Conservation (phyloP, 1,140 invertebrate genomes). For the Anoplophora glabripennis region DNA sequence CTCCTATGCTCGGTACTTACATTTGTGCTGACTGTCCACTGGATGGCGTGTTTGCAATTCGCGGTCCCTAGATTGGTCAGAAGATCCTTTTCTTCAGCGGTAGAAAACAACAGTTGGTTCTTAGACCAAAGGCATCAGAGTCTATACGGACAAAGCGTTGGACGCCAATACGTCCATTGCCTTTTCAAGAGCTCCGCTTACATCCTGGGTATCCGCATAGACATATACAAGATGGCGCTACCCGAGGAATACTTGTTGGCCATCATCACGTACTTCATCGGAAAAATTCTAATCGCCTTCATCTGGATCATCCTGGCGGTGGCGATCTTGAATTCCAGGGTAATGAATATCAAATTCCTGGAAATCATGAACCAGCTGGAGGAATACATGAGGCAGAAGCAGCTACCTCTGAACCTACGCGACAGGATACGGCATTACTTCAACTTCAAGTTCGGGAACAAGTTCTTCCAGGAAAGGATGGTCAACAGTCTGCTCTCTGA, state of each 20-base stretch:
- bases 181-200: neutral
- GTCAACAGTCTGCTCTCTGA: conserved; percentile 29
- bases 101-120: neutral
- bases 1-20: neutral
- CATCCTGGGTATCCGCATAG: neutral
- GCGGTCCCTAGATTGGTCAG: neutral
- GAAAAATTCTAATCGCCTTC: conserved; percentile 1
- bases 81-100: neutral
- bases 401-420: conserved; percentile 28
- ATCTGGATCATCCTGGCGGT: conserved; percentile 10
- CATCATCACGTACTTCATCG: neutral
- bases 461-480: conserved; percentile 31
- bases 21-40: neutral
- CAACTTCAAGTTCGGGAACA: conserved; percentile 32
- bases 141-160: neutral
- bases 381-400: conserved; percentile 32
- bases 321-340: neutral
- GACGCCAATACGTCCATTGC: neutral
- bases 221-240: neutral
- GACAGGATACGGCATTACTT: conserved; percentile 31
- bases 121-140: neutral
- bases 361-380: conserved; percentile 32
- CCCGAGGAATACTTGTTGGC: neutral
- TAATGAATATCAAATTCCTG: conserved; percentile 27
- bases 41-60: neutral